Evolutionary conservation across 2,113 vertebrate genomes (phyloP), one percentile per base, ranked within the genome.

Genomic region (Anguilla japonica): DNA sequence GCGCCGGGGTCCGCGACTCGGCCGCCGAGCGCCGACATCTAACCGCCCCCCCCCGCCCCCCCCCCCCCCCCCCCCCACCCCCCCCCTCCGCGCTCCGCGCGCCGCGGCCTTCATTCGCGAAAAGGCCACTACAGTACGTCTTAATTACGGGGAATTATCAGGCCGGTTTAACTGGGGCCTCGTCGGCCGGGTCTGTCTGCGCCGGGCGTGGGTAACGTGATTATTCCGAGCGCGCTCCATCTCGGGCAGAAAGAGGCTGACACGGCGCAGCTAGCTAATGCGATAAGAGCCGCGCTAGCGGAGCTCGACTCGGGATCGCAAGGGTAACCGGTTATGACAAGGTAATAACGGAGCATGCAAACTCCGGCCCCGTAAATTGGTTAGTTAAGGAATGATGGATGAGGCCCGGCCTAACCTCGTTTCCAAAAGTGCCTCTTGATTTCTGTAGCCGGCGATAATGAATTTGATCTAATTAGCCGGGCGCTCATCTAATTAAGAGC

Each of bases 311-410:
- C 95, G 90, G 95, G 95, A 96, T 95, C 96, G 97, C 96, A 95
- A 96, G 96, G 95, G 97, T 98, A 99, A 99, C 95, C 96, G 95
- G 97, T 99, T 99, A 99, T 99, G 98, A 99, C 98, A 99, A 99
- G 97, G 97, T 97, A 99, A 99, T 99, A 99, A 99, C 93, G 95
- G 95, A 93, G 95, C 95, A 97, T 96, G 96, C 96, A 97, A 97
- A 96, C 95, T 96, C 97, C 96, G 96, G 96, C 93, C 34, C 96
- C 95, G 96, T 96, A 99, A 98, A 99, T 98, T 97, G 98, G 96
- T 99, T 99, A 98, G 97, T 99, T 99, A 99, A 95, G 96, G 94
- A 95, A 94, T 99, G 98, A 99, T 99, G 98, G 98, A 99, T 99
- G 98, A 98, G 96, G 92, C 93, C 91, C 92, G 95, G 94, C 94